Conservation (phyloP, 92 coral and sea anemone genomes). For the Paragorgia papillata region DNA sequence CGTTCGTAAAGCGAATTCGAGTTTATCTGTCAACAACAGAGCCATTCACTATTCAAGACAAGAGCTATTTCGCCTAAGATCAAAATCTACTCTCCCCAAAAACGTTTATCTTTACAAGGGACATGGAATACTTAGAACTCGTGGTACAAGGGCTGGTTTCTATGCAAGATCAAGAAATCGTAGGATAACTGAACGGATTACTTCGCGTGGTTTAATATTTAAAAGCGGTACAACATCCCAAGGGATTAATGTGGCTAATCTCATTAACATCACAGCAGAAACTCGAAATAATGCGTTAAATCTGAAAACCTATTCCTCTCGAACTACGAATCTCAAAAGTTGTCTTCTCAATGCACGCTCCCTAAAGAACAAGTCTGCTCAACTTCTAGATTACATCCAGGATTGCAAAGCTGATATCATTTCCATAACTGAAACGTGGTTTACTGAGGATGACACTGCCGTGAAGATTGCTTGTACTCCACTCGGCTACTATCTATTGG, state of each 20-base stretch:
- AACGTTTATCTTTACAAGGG: neutral
- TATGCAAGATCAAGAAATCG: neutral
- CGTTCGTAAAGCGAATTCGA: too few species aligned
- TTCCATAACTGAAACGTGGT: conserved; percentile 12
- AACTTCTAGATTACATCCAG: neutral
- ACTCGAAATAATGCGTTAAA: too few species aligned
- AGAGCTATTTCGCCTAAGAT: conserved; percentile 8
- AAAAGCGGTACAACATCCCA: too few species aligned
- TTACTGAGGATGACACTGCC: neutral
- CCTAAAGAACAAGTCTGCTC: neutral
- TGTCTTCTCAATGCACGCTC: neutral
- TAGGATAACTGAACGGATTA: neutral
- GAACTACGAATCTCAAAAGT: too few species aligned
- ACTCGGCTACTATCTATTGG: neutral
- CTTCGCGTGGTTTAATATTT: conserved; percentile 2
- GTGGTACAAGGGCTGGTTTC: conserved; percentile 22
- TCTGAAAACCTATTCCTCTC: too few species aligned
- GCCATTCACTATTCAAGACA: conserved; percentile 22
- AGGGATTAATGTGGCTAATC: too few species aligned
- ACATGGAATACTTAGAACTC: conserved; percentile 17
- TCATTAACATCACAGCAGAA: too few species aligned
- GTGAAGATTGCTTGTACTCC: neutral
- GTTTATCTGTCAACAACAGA: conserved; percentile 15
- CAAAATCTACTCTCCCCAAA: neutral
- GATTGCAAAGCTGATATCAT: neutral